A percentile compares a stretch with the other conserved stretches of the same genome.
These are phyloP conservation scores for Hippocampus comes DNA, from an alignment of 2,113 vertebrate species.

Conservation along the genomic window DNA sequence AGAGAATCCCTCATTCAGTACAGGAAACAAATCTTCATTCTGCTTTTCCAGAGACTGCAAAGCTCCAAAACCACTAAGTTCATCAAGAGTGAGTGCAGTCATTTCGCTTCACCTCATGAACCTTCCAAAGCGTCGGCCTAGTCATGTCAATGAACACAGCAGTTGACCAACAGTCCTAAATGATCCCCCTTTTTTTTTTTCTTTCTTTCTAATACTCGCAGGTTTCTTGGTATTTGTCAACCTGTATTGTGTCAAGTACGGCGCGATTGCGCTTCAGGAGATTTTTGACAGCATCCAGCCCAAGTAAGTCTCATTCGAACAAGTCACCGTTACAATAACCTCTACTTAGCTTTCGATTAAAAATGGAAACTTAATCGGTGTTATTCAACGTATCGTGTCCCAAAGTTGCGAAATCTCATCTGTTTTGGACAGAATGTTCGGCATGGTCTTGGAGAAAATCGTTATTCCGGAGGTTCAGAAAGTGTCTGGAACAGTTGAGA, in stretches of 20 bases:
- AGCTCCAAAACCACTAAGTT: conserved; percentile 99
- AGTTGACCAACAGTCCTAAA: not conserved
- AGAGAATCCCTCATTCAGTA: conserved; percentile 91
- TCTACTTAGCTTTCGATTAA: not conserved
- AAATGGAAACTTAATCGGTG: not conserved
- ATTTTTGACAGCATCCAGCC: conserved; percentile 97
- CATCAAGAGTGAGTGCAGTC: conserved; percentile 87
- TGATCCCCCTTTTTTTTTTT: not conserved
- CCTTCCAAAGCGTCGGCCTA: not conserved
- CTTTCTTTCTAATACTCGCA: conserved; percentile 41
- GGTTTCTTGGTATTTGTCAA: conserved; percentile 98
- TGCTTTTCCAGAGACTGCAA: conserved; percentile 96
- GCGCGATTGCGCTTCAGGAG: conserved; percentile 92
- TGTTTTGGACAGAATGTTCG: conserved; percentile 86
- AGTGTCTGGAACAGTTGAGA: conserved; percentile 91
- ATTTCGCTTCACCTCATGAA: not conserved
- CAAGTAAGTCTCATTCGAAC: conserved; percentile 78
- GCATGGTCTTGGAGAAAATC: conserved; percentile 98
- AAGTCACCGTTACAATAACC: not conserved
- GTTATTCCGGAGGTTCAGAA: conserved; percentile 98
- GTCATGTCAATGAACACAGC: not conserved
- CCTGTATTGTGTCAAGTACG: conserved; percentile 91
- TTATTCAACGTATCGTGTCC: not conserved
- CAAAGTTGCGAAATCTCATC: no score
- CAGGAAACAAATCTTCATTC: conserved; percentile 95